Percentiles rank a stretch among this genome's conserved stretches.
Evolutionary conservation across 2,113 vertebrate species (phyloP).

Genomic region (Castor canadensis): DNA sequence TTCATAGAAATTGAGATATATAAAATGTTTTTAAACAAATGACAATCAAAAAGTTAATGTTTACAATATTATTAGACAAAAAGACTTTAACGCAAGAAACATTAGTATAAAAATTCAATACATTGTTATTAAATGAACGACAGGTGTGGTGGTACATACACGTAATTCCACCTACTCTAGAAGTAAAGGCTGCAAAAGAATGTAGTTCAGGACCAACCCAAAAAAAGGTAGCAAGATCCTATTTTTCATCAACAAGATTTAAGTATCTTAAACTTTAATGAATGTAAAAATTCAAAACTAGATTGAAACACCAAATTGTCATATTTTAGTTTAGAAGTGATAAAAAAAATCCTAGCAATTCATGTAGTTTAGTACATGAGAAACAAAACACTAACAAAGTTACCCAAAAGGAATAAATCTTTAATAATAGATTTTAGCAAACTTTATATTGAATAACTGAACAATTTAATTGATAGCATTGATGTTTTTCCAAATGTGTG

Average conservation of each 20-base stretch:
- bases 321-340: not conserved
- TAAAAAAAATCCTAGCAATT: not conserved
- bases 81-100: not conserved
- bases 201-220: too few species aligned
- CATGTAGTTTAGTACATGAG: not conserved
- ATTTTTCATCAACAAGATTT: too few species aligned
- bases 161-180: too few species aligned
- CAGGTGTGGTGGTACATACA: too few species aligned
- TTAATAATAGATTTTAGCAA: not conserved
- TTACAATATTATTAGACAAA: not conserved
- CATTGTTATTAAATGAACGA: not conserved
- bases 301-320: not conserved
- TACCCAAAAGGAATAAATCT: not conserved
- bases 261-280: too few species aligned
- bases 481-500: not conserved
- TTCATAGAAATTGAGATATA: not conserved
- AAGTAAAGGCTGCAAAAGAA: too few species aligned
- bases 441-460: not conserved
- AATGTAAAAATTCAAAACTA: too few species aligned
- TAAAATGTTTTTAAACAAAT: not conserved
- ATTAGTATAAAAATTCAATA: not conserved
- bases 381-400: slow-evolving; percentile 5
- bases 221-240: too few species aligned
- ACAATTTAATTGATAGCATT: not conserved
- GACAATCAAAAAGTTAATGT: not conserved